Evolutionary conservation across 2,888 invertebrate species (phyloP).

Genomic region (Polydrusus pterygomalis): DNA sequence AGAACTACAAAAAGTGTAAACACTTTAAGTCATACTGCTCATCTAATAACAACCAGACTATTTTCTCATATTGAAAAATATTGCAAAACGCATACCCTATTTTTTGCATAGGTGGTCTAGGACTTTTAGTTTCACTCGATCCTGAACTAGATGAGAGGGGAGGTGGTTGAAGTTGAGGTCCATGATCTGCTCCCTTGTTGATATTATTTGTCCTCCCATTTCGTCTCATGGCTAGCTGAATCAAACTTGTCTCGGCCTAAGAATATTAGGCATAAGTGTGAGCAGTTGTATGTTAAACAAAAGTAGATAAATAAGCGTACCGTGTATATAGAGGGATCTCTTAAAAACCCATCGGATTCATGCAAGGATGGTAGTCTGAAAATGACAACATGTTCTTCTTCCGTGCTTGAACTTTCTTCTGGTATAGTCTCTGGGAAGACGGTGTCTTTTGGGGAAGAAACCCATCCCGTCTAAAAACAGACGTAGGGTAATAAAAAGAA

Average conservation of each 20-base stretch:
- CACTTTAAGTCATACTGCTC: background rate
- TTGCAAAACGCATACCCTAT: conserved; percentile 73
- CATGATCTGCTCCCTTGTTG: conserved; percentile 73
- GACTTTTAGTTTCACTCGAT: conserved; percentile 60
- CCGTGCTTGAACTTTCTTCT: conserved; percentile 93
- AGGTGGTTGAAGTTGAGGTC: conserved; percentile 64
- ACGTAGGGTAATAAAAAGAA: background rate
- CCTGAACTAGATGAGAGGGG: conserved; percentile 63
- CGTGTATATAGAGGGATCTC: conserved; percentile 87
- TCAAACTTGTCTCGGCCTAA: conserved; percentile 85
- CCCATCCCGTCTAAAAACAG: conserved; percentile 79
- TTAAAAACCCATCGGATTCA: conserved; percentile 81
- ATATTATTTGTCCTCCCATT: conserved; percentile 72
- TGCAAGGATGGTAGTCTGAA: conserved; percentile 86
- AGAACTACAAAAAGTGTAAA: conserved; percentile 68
- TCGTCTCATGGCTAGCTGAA: conserved; percentile 78
- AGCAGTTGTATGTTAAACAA: background rate
- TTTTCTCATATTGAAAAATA: too few relatives aligned
- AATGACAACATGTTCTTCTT: conserved; percentile 94
- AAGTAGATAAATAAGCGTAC: conserved; percentile 70
- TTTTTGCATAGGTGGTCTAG: conserved; percentile 76
- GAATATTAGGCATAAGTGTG: conserved; percentile 36
- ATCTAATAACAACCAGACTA: background rate
- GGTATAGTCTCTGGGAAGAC: conserved; percentile 94
- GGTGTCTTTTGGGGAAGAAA: conserved; percentile 91